A percentile compares a stretch with the other conserved stretches of the same genome.
phyloP scores from a whole-genome alignment of 1,140 invertebrate genomes.

The Stegodyphus mimosarum region DNA sequence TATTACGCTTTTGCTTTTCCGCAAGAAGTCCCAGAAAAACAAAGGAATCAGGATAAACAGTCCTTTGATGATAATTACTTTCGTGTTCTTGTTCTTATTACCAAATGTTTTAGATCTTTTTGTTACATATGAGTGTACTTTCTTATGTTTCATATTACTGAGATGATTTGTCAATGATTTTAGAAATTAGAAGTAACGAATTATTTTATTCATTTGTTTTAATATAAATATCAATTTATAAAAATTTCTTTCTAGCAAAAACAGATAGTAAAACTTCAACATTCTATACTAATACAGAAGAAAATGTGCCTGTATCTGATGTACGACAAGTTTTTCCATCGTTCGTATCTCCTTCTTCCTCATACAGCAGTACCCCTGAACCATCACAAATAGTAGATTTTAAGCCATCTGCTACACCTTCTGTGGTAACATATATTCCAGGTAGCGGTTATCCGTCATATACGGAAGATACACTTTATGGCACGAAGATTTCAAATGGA shows the following conservation, averaged over 20 bases:
- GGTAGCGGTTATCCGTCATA: not conserved
- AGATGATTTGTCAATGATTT: not conserved
- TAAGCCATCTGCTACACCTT: conserved; percentile 2
- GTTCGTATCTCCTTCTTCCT: not conserved
- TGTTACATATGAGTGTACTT: no score
- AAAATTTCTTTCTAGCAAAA: not conserved
- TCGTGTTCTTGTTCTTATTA: no score
- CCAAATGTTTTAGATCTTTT: no score
- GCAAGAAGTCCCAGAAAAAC: no score
- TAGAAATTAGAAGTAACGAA: not conserved
- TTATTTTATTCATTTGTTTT: not conserved
- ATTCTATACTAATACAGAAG: not conserved
- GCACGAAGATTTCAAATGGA: not conserved
- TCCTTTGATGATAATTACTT: no score
- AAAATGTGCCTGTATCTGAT: not conserved
- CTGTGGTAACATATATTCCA: conserved; percentile 40
- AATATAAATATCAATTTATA: not conserved
- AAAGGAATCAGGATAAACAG: no score
- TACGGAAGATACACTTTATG: not conserved
- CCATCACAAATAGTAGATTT: conserved; percentile 6
- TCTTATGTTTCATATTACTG: no score
- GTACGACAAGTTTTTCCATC: not conserved
- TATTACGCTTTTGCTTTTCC: no score
- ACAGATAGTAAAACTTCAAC: not conserved
- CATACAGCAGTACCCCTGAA: not conserved